Conservation (phyloP, 2,888 invertebrate genomes). For the Tenthredo amoena region DNA sequence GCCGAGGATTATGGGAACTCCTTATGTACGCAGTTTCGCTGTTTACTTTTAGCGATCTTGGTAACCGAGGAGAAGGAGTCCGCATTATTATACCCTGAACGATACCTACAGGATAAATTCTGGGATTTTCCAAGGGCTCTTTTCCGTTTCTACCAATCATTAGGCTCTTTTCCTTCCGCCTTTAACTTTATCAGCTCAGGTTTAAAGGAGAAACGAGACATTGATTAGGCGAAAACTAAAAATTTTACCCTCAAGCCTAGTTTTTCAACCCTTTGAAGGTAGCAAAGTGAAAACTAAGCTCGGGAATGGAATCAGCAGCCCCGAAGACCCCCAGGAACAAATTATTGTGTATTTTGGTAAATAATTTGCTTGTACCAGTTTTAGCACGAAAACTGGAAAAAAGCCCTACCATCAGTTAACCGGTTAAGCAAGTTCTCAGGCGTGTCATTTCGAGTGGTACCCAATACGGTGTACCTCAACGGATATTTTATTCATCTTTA, state of each 20-base stretch:
- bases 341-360: no score
- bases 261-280: no score
- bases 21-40: not conserved
- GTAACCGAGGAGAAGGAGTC: not conserved
- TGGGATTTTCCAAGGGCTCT: not conserved
- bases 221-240: not conserved
- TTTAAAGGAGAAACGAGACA: not conserved
- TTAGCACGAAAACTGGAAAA: no score
- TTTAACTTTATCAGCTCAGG: not conserved
- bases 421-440: not conserved
- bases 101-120: not conserved
- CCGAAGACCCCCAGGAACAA: no score
- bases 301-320: no score
- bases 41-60: not conserved
- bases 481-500: constrained; percentile 1
- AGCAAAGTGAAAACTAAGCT: no score
- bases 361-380: no score
- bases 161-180: not conserved
- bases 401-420: no score
- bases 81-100: not conserved
- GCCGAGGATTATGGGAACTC: not conserved
- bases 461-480: not conserved
- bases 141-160: not conserved
- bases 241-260: no score
- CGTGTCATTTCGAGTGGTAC: not conserved